A percentile compares a stretch with the other conserved stretches of the same genome.
Conservation (phyloP, 2,888 invertebrate species). For the Polietes domitor region DNA sequence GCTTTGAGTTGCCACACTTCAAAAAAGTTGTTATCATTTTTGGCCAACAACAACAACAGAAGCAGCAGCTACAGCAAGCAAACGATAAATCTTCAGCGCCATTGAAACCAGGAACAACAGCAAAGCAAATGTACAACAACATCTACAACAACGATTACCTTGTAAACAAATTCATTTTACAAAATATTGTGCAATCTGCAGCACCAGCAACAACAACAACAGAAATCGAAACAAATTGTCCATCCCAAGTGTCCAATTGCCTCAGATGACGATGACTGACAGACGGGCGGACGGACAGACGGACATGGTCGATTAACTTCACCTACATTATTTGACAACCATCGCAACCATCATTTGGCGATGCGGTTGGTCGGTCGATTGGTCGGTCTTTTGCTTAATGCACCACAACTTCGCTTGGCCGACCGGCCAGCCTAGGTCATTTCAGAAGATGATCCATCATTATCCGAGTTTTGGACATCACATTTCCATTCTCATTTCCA, state of each 20-base stretch:
- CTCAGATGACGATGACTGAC: background rate
- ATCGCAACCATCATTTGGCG: constrained; percentile 1
- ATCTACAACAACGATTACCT: constrained; percentile 1
- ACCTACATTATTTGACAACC: constrained; percentile 25
- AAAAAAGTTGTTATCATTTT: constrained; percentile 49
- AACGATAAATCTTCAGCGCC: background rate
- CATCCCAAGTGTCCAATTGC: background rate
- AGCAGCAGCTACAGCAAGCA: background rate
- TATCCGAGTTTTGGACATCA: constrained; percentile 5
- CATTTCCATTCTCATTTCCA: constrained; percentile 21
- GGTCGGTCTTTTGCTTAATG: constrained; percentile 4
- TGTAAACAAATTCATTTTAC: constrained; percentile 41
- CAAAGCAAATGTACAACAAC: background rate
- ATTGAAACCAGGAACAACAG: background rate
- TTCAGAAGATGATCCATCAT: constrained; percentile 19
- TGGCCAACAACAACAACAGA: background rate
- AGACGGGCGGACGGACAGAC: background rate
- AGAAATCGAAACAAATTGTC: constrained; percentile 19
- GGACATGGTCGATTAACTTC: constrained; percentile 41
- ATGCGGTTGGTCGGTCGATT: background rate
- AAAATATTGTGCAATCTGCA: constrained; percentile 45
- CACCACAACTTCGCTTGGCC: background rate
- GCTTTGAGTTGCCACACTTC: constrained; percentile 51
- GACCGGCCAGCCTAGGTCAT: background rate
- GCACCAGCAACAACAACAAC: background rate